Conservation (phyloP, 1,140 invertebrate species). For the roundworm (Caenorhabditis elegans) region DNA sequence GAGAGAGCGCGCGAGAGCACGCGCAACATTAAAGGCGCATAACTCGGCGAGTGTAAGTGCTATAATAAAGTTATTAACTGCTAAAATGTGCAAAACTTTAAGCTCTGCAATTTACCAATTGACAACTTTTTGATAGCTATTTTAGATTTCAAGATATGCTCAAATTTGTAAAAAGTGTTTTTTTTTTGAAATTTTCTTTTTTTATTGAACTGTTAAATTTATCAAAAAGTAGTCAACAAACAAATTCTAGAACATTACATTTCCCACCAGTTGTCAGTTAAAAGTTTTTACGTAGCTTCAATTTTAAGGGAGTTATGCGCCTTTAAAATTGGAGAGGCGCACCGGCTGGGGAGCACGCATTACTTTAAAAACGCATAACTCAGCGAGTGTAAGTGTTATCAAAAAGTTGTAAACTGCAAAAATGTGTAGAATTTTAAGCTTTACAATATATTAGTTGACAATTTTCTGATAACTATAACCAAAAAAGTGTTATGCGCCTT, state of each 20-base stretch:
- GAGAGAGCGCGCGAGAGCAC: too few species aligned
- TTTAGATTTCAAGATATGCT: not conserved
- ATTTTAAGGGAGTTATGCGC: too few species aligned
- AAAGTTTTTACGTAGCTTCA: too few species aligned
- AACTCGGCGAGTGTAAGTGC: not conserved
- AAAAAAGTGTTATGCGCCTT: too few species aligned
- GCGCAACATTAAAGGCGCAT: not conserved
- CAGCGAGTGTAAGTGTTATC: not conserved
- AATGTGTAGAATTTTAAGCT: not conserved
- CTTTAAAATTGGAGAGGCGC: too few species aligned
- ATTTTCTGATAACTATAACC: not conserved
- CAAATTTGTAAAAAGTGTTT: too few species aligned
- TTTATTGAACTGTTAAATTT: too few species aligned
- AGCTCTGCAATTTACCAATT: not conserved
- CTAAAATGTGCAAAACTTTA: not conserved
- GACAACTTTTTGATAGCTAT: not conserved
- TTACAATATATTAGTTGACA: not conserved
- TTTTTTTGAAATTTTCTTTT: too few species aligned
- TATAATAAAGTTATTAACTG: not conserved
- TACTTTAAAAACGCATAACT: not conserved
- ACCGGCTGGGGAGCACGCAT: too few species aligned
- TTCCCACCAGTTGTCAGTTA: too few species aligned
- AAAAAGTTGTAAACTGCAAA: not conserved
- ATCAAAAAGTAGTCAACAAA: too few species aligned
- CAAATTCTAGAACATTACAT: too few species aligned